Base-by-base conservation (phyloP, 2,888 invertebrate species). In the Perizoma flavofasciatum region DNA sequence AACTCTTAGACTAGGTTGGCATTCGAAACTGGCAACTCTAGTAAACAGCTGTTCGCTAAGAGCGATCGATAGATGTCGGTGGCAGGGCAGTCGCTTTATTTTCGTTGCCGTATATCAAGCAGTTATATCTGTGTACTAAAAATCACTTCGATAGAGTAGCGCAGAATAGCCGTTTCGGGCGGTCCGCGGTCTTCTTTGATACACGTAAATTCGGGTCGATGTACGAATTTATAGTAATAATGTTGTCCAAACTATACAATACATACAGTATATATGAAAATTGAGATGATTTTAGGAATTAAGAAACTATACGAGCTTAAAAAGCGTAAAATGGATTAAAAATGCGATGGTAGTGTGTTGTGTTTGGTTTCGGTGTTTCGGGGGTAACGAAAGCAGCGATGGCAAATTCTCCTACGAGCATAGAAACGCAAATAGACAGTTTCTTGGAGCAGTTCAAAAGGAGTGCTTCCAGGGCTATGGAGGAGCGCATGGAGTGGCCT, bases 381-480 rank as follows among this genome's bases (percentile, higher is more conserved):
- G 85, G 88, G 86, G 86, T 82, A 83, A 89, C 88, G 85, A 83
- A 87, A 85, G 85, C 81, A 81, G 89, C 86, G 81, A 94, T 94
- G 94, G 94, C 94, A 72, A 93, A 88, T 82, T 94, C 95, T 74
- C 94, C 95, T 69, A 94, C 94, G 70, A 96, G 94, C 73, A 95
- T 96, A 85, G 96, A 96, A 92, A 95, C 95, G 77, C 96, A 96
- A 93, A 96, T 96, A 92, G 96, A 96, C 94, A 95, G 95, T 91
- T 96, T 96, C 92, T 89, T 96, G 85, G 96, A 96, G 92, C 96
- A 96, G 83, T 96, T 96, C 83, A 96, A 96, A 83, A 94, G 95
- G 69, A 96, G 95, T 91, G 96, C 96, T 72, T 95, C 95, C 57
- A 95, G 95, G 79, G 95, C 95, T 60, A 96, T 96, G 94, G 95